Conservation (phyloP, 2,888 invertebrate genomes). For the Lomographa bimaculata region DNA sequence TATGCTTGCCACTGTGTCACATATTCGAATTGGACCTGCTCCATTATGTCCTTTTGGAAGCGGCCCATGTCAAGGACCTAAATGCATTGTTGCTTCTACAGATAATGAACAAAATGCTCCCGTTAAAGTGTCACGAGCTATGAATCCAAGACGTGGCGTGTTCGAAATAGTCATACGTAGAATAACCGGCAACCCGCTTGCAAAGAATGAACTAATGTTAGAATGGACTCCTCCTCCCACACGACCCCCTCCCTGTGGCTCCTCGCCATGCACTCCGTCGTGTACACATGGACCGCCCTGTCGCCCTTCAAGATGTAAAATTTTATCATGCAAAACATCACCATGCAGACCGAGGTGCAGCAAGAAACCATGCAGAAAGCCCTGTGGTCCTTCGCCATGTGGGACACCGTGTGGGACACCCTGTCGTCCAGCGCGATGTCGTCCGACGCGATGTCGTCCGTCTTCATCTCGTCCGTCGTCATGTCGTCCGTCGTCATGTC, state of each 20-base stretch:
- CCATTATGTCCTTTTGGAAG: conserved; percentile 61
- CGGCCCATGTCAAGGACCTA: conserved; percentile 63
- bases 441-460: neutral
- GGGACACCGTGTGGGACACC: conserved; percentile 33
- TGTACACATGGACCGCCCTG: conserved; percentile 41
- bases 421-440: conserved; percentile 1
- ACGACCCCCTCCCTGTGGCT: conserved; percentile 44
- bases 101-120: conserved; percentile 52
- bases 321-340: conserved; percentile 51
- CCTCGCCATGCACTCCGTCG: conserved; percentile 40
- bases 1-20: conserved; percentile 65
- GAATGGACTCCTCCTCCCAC: conserved; percentile 74
- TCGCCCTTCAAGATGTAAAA: conserved; percentile 57
- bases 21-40: conserved; percentile 63
- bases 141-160: conserved; percentile 70
- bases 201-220: conserved; percentile 71
- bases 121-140: conserved; percentile 60
- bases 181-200: conserved; percentile 67
- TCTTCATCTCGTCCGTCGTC: neutral
- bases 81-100: conserved; percentile 53
- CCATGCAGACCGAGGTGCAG: conserved; percentile 47
- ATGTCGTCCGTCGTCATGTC: neutral
- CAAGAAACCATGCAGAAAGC: conserved; percentile 44
- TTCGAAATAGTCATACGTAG: conserved; percentile 71
- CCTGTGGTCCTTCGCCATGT: conserved; percentile 44